Percentiles rank a stretch among this genome's conserved stretches.
phyloP scores from a whole-genome alignment of 2,113 vertebrate species.

The Oreochromis niloticus region DNA sequence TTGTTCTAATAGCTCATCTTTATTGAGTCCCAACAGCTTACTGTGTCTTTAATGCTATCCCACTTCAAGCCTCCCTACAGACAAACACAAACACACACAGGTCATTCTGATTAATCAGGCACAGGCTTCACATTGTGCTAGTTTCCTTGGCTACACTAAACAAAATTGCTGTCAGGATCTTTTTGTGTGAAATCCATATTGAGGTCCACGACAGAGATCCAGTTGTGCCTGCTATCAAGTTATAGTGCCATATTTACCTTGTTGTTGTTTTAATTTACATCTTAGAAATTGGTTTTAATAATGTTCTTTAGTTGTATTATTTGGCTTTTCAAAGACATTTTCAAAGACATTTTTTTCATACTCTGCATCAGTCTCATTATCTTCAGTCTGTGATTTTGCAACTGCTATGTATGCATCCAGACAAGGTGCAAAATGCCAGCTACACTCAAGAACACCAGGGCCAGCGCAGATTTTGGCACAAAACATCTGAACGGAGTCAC shows the following conservation, averaged over 20 bases:
- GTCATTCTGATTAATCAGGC: slow-evolving; percentile 5
- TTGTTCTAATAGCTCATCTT: not conserved
- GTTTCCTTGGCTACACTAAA: not conserved
- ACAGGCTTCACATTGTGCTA: not conserved
- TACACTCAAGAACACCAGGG: not conserved
- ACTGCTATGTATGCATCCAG: not conserved
- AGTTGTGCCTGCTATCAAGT: not conserved
- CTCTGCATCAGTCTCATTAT: not conserved
- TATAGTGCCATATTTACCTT: not conserved
- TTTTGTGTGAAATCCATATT: not conserved
- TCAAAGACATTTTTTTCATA: not conserved
- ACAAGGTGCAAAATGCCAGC: not conserved
- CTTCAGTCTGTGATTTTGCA: not conserved
- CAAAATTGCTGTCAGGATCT: not conserved
- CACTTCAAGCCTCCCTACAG: not conserved
- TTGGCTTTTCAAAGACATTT: not conserved
- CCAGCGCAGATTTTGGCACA: not conserved
- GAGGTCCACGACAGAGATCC: not conserved
- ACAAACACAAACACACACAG: not conserved
- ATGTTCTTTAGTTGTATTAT: not conserved
- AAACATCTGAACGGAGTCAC: not conserved
- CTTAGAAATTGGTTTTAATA: not conserved
- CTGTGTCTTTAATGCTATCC: not conserved
- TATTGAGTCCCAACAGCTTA: not conserved
- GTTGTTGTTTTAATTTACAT: not conserved